Evolutionary conservation across 1,140 invertebrate genomes (phyloP).

Genomic region (Pseudobourletiella spinata): DNA sequence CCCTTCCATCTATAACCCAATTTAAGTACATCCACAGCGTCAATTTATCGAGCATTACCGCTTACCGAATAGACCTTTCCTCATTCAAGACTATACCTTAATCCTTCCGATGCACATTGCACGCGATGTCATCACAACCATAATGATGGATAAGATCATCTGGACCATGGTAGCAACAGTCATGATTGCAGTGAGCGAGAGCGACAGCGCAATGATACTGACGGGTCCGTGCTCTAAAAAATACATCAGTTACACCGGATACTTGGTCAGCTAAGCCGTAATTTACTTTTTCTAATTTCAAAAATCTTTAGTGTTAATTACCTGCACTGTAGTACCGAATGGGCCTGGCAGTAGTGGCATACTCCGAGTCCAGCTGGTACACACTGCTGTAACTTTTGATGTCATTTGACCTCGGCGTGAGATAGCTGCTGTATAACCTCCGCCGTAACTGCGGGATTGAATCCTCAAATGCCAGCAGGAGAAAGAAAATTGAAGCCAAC

Average conservation of each 20-base stretch:
- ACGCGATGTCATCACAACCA: constrained; percentile 6
- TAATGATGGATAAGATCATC: constrained; percentile 9
- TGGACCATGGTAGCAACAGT: constrained; percentile 10
- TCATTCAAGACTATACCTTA: constrained; percentile 3
- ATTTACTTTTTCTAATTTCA: too few relatives aligned
- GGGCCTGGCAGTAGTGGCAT: not conserved
- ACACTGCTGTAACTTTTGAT: not conserved
- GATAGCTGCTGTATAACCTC: not conserved
- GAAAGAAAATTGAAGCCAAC: not conserved
- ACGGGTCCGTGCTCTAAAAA: not conserved
- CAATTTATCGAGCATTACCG: not conserved
- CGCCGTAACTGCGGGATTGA: not conserved
- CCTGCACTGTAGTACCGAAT: not conserved
- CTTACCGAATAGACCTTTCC: not conserved
- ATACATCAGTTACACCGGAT: not conserved
- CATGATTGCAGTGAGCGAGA: constrained; percentile 5
- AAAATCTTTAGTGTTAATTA: too few relatives aligned
- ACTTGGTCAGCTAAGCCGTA: not conserved
- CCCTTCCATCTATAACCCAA: constrained; percentile 10
- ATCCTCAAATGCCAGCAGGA: not conserved
- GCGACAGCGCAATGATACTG: not conserved
- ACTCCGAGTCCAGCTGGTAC: not conserved
- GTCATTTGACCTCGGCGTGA: not conserved
- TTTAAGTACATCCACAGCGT: not conserved
- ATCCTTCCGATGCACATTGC: constrained; percentile 15